These are phyloP conservation scores for Planiliza haematocheilus DNA, from an alignment of 2,113 vertebrate species.

Conservation along the genomic window DNA sequence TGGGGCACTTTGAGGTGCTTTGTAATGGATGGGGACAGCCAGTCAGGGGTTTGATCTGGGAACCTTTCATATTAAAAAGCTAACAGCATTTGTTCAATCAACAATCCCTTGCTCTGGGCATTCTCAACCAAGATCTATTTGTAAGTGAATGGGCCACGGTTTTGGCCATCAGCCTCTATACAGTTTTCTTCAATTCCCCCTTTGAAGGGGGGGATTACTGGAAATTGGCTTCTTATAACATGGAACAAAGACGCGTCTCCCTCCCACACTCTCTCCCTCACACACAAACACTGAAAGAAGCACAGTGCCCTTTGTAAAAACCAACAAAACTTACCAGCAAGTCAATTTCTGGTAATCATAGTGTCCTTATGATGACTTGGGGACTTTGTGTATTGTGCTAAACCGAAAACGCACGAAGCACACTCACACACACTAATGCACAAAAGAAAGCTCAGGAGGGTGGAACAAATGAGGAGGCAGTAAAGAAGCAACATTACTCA, in stretches of 20 bases:
- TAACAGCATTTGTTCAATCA: slow-evolving; percentile 46
- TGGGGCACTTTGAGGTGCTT: slow-evolving; percentile 3
- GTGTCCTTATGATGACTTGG: slow-evolving; percentile 33
- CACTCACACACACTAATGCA: background rate
- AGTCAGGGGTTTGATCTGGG: slow-evolving; percentile 36
- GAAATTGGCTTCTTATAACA: slow-evolving; percentile 71
- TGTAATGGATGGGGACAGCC: background rate
- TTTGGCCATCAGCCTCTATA: slow-evolving; percentile 61
- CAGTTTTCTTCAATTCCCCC: slow-evolving; percentile 52
- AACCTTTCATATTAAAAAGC: slow-evolving; percentile 41
- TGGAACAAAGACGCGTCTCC: slow-evolving; percentile 53
- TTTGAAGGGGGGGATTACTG: slow-evolving; percentile 73
- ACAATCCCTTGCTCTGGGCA: slow-evolving; percentile 51
- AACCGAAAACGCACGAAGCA: slow-evolving; percentile 8
- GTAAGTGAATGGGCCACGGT: slow-evolving; percentile 60
- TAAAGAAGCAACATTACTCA: slow-evolving; percentile 19
- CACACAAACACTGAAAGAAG: background rate
- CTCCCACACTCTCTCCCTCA: background rate
- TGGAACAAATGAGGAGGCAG: slow-evolving; percentile 22
- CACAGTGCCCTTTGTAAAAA: slow-evolving; percentile 18
- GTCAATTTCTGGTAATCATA: slow-evolving; percentile 28
- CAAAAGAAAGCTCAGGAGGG: background rate
- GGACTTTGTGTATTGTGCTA: slow-evolving; percentile 18
- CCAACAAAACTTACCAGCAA: slow-evolving; percentile 13
- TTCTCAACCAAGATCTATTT: slow-evolving; percentile 52